These are phyloP conservation scores for Watsonalla cultraria DNA, from an alignment of 2,888 invertebrate genomes.

Conservation along the genomic window DNA sequence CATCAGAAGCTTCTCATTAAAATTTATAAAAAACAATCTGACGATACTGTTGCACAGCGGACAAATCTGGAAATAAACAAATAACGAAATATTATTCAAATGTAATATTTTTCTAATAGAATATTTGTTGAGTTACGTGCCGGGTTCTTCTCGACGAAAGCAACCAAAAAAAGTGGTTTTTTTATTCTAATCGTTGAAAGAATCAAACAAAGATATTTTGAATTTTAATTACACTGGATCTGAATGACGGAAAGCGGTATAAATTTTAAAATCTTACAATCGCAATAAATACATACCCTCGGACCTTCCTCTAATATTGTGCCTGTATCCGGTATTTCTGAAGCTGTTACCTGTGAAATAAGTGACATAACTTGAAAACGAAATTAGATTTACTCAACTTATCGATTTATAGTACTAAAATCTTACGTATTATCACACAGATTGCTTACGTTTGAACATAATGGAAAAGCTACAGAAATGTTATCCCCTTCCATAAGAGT, in stretches of 20 bases:
- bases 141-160: no score
- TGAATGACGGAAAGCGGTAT: no score
- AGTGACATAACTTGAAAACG: no score
- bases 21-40: conserved; percentile 44
- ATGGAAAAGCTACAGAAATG: background rate
- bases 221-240: no score
- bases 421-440: background rate
- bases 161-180: no score
- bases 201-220: no score
- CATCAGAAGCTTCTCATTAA: conserved; percentile 49
- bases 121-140: no score
- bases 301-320: conserved; percentile 19
- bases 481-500: background rate
- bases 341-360: conserved; percentile 3
- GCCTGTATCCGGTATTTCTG: conserved; percentile 10
- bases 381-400: no score
- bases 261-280: no score
- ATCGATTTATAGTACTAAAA: no score
- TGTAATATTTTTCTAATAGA: no score
- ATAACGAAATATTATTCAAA: background rate
- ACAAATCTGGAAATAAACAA: conserved; percentile 41
- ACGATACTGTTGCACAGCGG: conserved; percentile 46
- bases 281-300: conserved; percentile 16
- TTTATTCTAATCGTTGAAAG: no score
- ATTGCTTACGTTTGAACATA: background rate